Percentiles rank a stretch among this genome's conserved stretches.
These are phyloP conservation scores for Sphenodon punctatus DNA, from an alignment of 2,797 vertebrate genomes.

Conservation along the genomic window DNA sequence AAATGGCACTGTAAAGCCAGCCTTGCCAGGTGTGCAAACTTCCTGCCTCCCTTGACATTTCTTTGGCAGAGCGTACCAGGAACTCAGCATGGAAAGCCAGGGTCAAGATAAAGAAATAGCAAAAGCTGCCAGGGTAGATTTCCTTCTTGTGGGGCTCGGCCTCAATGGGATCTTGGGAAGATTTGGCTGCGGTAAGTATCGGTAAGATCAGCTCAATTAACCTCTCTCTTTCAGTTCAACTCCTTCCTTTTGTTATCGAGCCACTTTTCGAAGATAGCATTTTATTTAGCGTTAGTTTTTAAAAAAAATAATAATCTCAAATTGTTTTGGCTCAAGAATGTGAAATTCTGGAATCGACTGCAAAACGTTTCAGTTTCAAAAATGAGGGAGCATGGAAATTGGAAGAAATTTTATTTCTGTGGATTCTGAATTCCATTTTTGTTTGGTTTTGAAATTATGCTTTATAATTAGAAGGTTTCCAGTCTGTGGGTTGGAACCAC, in stretches of 20 bases:
- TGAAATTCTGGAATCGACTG: too few relatives aligned
- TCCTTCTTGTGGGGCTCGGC: constrained; percentile 39
- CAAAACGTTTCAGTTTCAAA: too few relatives aligned
- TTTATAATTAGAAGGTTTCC: too few relatives aligned
- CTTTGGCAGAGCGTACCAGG: constrained; percentile 65
- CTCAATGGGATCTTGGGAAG: constrained; percentile 22
- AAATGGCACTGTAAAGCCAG: constrained; percentile 43
- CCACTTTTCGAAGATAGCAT: background rate
- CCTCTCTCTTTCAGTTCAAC: background rate
- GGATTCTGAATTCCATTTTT: too few relatives aligned
- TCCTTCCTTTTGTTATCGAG: background rate
- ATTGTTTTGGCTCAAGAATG: too few relatives aligned
- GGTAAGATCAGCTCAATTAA: constrained; percentile 26
- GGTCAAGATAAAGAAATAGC: constrained; percentile 47
- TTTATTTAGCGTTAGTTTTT: too few relatives aligned
- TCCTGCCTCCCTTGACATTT: constrained; percentile 58
- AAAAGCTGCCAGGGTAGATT: constrained; percentile 54
- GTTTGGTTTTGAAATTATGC: too few relatives aligned
- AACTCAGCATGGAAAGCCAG: constrained; percentile 59
- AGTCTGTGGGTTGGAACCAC: too few relatives aligned
- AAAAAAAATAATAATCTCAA: too few relatives aligned
- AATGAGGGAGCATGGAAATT: too few relatives aligned
- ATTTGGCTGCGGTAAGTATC: background rate
- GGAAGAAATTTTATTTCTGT: too few relatives aligned
- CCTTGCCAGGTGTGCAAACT: constrained; percentile 74